phyloP scores from a whole-genome alignment of 2,113 vertebrate species.

The mouse (Mus musculus) region GRCm39 chr4:100558001-100558500 shows the following conservation, averaged over 20 bases:
- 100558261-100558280: not conserved
- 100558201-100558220: not conserved
- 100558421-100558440: not conserved
- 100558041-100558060: not conserved
- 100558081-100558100: conserved; percentile 6
- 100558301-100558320: not conserved
- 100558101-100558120: not conserved
- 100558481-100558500: not conserved
- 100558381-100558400: not conserved
- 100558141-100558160: not conserved
- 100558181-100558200: not conserved
- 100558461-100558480: not conserved
- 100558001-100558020: not conserved
- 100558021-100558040: not conserved
- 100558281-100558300: not conserved
- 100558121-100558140: too few species aligned
- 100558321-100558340: conserved; percentile 44
- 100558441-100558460: not conserved
- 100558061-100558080: not conserved
- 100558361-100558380: not conserved
- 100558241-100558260: not conserved
- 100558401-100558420: not conserved
- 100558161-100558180: not conserved
- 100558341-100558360: not conserved
- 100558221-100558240: not conserved